These are phyloP conservation scores for Eurystomus glaucurus DNA, from an alignment of 2,797 vertebrate species.

Conservation along the genomic window DNA sequence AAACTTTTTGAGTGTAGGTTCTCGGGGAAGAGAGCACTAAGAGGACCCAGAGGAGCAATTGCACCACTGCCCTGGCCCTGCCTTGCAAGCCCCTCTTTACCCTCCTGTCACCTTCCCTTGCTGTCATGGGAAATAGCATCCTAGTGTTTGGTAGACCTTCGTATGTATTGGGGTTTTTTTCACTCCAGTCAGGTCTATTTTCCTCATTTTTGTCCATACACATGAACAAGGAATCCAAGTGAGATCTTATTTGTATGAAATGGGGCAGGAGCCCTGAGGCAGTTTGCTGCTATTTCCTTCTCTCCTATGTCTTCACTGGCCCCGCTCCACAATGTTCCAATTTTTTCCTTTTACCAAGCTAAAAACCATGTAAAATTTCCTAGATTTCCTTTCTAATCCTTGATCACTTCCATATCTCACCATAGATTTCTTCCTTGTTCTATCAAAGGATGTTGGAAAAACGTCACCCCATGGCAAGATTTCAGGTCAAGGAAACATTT, in stretches of 20 bases:
- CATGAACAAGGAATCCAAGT: background rate
- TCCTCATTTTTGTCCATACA: background rate
- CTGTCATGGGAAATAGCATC: background rate
- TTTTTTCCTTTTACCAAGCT: background rate
- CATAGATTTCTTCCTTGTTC: background rate
- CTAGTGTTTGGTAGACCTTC: background rate
- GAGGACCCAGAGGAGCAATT: background rate
- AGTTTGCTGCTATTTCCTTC: background rate
- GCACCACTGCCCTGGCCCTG: accelerated
- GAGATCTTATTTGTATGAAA: background rate
- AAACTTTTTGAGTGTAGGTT: background rate
- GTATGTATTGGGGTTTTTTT: background rate
- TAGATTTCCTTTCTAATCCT: background rate
- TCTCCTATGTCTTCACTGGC: background rate
- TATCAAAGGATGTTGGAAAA: background rate
- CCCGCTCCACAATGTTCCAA: background rate
- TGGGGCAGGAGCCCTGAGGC: background rate
- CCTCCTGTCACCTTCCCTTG: background rate
- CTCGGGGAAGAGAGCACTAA: background rate
- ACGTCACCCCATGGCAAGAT: background rate
- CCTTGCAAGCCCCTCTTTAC: accelerated
- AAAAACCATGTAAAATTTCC: background rate
- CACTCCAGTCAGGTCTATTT: background rate
- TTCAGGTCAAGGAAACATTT: background rate
- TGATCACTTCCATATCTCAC: background rate